Conservation (phyloP, 2,888 invertebrate genomes). For the Epirrhoe tristata region DNA sequence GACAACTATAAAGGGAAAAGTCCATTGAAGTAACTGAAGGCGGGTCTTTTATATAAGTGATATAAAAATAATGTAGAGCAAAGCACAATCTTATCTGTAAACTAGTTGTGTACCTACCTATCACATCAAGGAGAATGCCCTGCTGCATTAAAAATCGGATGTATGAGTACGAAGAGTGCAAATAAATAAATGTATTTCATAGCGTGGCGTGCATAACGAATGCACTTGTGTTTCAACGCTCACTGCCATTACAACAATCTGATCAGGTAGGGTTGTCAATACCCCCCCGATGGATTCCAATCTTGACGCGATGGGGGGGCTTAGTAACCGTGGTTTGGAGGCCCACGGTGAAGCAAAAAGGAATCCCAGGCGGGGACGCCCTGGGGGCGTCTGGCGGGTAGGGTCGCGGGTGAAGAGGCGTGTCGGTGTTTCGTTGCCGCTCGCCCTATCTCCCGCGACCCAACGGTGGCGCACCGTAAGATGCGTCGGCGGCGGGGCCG, state of each 20-base stretch:
- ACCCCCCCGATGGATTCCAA: too few species aligned
- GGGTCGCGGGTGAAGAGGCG: too few species aligned
- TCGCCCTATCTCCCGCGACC: too few species aligned
- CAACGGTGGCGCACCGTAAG: too few species aligned
- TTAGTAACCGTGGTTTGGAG: too few species aligned
- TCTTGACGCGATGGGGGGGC: too few species aligned
- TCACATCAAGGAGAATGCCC: constrained; percentile 1
- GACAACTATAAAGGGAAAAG: not conserved
- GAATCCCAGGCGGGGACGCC: too few species aligned
- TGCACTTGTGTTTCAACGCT: constrained; percentile 63
- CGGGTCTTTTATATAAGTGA: too few species aligned
- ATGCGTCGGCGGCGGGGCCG: too few species aligned
- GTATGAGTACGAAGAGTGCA: constrained; percentile 41
- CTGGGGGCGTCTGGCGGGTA: too few species aligned
- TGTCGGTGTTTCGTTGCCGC: too few species aligned
- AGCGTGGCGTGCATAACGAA: constrained; percentile 66
- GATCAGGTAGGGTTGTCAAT: constrained; percentile 49
- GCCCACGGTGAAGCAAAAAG: too few species aligned
- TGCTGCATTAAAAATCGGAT: constrained; percentile 23
- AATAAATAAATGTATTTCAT: constrained; percentile 54
- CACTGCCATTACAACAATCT: constrained; percentile 51
- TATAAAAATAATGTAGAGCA: not conserved
- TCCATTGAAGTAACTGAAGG: not conserved
- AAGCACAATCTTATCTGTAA: not conserved
- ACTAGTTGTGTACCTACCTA: not conserved